Percentiles rank a stretch among this genome's conserved stretches.
Evolutionary conservation across 2,888 invertebrate species (phyloP).

Genomic region (Coenonympha glycerion): DNA sequence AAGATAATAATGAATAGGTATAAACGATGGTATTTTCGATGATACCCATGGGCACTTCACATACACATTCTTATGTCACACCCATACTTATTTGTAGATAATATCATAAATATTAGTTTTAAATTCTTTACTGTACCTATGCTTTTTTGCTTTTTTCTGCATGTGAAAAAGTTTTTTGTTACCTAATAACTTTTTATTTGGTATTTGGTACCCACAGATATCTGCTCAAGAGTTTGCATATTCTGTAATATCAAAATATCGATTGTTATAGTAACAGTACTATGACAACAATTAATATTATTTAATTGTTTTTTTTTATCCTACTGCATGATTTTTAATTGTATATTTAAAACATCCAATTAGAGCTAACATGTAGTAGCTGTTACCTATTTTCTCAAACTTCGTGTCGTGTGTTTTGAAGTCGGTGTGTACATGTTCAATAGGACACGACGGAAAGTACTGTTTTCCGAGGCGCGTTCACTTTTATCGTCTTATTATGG

Average conservation of each 20-base stretch:
- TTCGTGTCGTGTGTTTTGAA: too few species aligned
- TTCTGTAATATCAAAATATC: background rate
- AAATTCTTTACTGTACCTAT: background rate
- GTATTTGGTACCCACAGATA: too few species aligned
- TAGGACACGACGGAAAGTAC: background rate
- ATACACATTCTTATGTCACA: background rate
- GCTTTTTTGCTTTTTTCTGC: too few species aligned
- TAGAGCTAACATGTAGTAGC: too few species aligned
- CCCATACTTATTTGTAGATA: too few species aligned
- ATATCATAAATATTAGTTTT: background rate
- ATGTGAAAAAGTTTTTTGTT: too few species aligned
- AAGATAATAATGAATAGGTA: conserved; percentile 12
- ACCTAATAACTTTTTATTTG: too few species aligned
- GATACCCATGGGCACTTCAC: background rate
- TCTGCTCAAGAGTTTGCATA: too few species aligned
- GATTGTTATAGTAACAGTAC: background rate
- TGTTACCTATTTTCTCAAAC: too few species aligned
- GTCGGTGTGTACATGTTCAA: background rate
- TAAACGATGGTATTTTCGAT: background rate
- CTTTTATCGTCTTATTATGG: conserved; percentile 49
- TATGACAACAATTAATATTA: background rate
- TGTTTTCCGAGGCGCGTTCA: conserved; percentile 40
- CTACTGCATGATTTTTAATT: background rate
- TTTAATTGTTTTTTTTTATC: background rate
- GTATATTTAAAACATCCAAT: background rate